These are phyloP conservation scores for Drosophila lutescens DNA, from an alignment of 2,888 invertebrate species.

Conservation along the genomic window DNA sequence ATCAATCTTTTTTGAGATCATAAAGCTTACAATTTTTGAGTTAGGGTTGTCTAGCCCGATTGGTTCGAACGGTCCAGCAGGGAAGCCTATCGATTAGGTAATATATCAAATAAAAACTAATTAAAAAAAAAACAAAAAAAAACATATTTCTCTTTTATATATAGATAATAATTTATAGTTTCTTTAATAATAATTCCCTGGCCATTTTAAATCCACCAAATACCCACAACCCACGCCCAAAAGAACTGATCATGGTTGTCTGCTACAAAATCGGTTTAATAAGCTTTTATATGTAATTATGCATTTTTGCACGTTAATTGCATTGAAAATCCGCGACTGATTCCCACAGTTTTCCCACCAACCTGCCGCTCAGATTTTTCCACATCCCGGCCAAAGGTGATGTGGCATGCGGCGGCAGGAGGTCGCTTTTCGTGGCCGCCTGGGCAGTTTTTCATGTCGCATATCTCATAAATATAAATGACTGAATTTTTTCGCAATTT, in stretches of 20 bases:
- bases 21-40: constrained; percentile 1
- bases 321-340: constrained; percentile 58
- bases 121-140: too few relatives aligned
- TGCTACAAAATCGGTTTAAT: constrained; percentile 55
- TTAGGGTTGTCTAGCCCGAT: neutral
- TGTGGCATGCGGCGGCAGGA: constrained; percentile 10
- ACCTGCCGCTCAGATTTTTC: constrained; percentile 11
- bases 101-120: neutral
- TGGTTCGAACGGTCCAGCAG: neutral
- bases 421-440: constrained; percentile 10
- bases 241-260: constrained; percentile 30
- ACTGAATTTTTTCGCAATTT: constrained; percentile 62
- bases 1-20: constrained; percentile 23
- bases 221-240: neutral
- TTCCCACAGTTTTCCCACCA: constrained; percentile 31
- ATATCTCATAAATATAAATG: constrained; percentile 74
- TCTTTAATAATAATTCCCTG: neutral
- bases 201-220: neutral
- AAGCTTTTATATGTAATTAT: constrained; percentile 69
- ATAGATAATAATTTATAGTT: constrained; percentile 1
- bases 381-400: constrained; percentile 37
- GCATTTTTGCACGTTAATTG: constrained; percentile 71
- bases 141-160: too few relatives aligned
- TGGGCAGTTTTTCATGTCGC: constrained; percentile 59
- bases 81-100: neutral